Conservation (phyloP, 1,140 invertebrate genomes). For the Dendrolimus kikuchii region DNA sequence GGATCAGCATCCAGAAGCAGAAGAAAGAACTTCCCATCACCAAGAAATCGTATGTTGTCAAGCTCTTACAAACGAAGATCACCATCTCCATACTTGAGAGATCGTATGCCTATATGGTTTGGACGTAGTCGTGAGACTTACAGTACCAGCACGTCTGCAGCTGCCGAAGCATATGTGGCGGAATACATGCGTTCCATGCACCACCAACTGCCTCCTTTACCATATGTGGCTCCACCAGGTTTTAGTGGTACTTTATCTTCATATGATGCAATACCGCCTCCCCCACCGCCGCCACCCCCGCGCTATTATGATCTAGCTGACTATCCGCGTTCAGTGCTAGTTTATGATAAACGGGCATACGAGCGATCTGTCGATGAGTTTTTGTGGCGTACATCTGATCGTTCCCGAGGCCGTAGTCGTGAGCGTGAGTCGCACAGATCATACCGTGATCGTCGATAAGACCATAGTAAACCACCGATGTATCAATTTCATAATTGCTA, state of each 20-base stretch:
- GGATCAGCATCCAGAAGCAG: constrained; percentile 57
- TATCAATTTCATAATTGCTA: constrained; percentile 55
- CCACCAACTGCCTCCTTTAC: constrained; percentile 82
- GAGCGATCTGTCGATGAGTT: constrained; percentile 94
- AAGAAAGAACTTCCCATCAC: constrained; percentile 68
- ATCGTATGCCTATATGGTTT: constrained; percentile 63
- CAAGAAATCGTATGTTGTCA: constrained; percentile 60
- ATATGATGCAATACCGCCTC: constrained; percentile 82
- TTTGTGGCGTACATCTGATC: constrained; percentile 84
- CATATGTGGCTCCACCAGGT: constrained; percentile 78
- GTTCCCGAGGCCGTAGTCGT: constrained; percentile 71
- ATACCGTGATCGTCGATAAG: constrained; percentile 65
- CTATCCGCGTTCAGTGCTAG: constrained; percentile 71
- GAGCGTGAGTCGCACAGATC: constrained; percentile 70
- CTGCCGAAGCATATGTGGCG: constrained; percentile 82
- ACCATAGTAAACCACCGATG: constrained; percentile 46
- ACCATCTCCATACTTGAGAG: constrained; percentile 69
- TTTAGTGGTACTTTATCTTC: constrained; percentile 72
- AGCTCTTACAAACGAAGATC: constrained; percentile 74
- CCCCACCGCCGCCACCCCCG: constrained; percentile 79
- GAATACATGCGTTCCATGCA: constrained; percentile 89
- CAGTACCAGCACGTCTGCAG: constrained; percentile 73
- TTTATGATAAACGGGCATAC: constrained; percentile 84
- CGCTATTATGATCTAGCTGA: constrained; percentile 84
- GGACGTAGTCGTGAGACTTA: constrained; percentile 63